Percentiles rank a stretch among this genome's conserved stretches.
These are phyloP conservation scores for Nephila pilipes DNA, from an alignment of 1,140 invertebrate species.

Conservation along the genomic window DNA sequence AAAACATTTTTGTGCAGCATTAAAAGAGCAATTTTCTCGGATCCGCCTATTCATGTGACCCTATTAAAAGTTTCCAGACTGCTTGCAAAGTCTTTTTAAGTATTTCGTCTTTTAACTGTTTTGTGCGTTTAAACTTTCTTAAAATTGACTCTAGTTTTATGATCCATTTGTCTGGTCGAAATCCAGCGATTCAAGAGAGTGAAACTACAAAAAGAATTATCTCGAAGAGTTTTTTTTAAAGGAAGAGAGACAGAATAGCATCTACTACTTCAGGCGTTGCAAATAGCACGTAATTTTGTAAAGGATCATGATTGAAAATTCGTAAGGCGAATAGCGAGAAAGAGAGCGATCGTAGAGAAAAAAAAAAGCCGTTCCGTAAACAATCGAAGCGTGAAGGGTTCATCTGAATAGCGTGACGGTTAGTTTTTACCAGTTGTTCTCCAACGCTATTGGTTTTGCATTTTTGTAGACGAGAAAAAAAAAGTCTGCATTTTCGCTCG, in stretches of 20 bases:
- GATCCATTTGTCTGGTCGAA: not conserved
- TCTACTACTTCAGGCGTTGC: not conserved
- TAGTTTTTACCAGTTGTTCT: not conserved
- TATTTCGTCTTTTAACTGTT: too few relatives aligned
- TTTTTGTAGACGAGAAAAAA: not conserved
- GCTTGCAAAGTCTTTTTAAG: too few relatives aligned
- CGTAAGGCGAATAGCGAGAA: not conserved
- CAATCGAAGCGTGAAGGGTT: constrained; percentile 29
- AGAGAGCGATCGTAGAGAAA: not conserved
- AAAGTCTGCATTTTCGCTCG: not conserved
- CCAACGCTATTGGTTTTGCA: constrained; percentile 6
- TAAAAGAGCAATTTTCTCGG: too few relatives aligned
- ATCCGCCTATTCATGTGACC: too few relatives aligned
- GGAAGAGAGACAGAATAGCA: not conserved
- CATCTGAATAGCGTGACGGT: not conserved
- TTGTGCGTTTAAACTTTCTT: not conserved
- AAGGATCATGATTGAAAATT: constrained; percentile 24
- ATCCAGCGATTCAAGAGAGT: not conserved
- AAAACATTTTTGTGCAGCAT: too few relatives aligned
- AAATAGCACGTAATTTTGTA: constrained; percentile 8
- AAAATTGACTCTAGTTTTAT: not conserved
- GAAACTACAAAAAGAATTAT: not conserved
- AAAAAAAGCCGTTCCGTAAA: not conserved
- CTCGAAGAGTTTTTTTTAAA: not conserved
- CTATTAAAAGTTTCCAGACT: too few relatives aligned